These are phyloP conservation scores for Mesocentrotus franciscanus DNA, from an alignment of 53 echinoderm and acorn worm species.

Conservation along the genomic window DNA sequence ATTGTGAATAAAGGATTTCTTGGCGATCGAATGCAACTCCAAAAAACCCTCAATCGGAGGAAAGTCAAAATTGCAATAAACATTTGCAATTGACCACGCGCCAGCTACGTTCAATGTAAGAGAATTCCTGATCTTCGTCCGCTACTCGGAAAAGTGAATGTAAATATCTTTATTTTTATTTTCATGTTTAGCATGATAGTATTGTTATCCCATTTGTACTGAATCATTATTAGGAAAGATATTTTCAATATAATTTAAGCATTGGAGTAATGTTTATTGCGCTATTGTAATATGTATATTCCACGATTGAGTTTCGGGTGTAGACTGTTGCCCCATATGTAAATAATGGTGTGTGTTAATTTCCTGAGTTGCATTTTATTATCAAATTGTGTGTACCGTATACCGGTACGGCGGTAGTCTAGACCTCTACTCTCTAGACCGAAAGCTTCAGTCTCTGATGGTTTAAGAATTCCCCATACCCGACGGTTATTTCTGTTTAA, in stretches of 20 bases:
- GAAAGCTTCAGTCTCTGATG: too few species aligned
- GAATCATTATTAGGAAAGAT: neutral
- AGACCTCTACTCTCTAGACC: too few species aligned
- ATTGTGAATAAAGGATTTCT: too few species aligned
- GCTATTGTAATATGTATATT: neutral
- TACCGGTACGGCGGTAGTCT: too few species aligned
- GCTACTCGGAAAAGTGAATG: neutral
- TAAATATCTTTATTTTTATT: neutral
- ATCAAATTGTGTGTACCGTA: neutral
- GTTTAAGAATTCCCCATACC: too few species aligned
- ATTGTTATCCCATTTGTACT: neutral
- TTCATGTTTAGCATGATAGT: neutral
- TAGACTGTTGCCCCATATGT: neutral
- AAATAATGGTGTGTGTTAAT: neutral
- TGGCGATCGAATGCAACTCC: too few species aligned
- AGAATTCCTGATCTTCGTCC: neutral
- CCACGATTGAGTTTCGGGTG: neutral
- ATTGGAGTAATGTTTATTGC: neutral
- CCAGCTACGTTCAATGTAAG: neutral
- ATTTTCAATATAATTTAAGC: neutral
- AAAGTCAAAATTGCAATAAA: neutral
- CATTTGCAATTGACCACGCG: too few species aligned
- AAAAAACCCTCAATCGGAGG: too few species aligned
- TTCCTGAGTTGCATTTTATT: neutral
- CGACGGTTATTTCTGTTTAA: too few species aligned